A percentile compares a stretch with the other conserved stretches of the same genome.
phyloP scores from a whole-genome alignment of 2,888 invertebrate genomes.

The Cerastis rubricosa region DNA sequence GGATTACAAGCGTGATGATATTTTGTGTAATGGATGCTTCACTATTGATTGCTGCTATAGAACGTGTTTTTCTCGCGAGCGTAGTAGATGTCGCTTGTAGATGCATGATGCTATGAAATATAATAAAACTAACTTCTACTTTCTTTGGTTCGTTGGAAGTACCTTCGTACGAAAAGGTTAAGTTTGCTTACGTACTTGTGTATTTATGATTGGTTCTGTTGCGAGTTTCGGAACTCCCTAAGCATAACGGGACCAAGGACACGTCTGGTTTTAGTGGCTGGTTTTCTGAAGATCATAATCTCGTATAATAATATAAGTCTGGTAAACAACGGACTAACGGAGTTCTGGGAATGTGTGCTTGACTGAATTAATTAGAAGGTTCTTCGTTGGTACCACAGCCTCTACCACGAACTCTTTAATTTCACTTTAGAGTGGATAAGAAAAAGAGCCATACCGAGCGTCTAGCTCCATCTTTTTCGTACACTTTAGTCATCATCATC shows the following conservation, averaged over 20 bases:
- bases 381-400: not conserved
- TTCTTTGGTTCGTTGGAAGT: not conserved
- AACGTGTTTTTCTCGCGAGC: not conserved
- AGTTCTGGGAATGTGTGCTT: slow-evolving; percentile 7
- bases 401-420: not conserved
- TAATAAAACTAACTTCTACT: not conserved
- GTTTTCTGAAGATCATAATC: slow-evolving; percentile 19
- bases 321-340: slow-evolving; percentile 5
- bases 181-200: not conserved
- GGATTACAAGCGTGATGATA: too few species aligned
- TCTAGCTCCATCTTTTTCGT: not conserved
- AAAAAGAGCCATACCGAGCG: too few species aligned
- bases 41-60: not conserved
- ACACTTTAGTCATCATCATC: not conserved
- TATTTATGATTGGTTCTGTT: slow-evolving; percentile 3
- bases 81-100: not conserved
- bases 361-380: slow-evolving; percentile 18
- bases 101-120: not conserved
- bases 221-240: not conserved
- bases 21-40: not conserved
- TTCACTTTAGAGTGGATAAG: too few species aligned
- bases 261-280: slow-evolving; percentile 5
- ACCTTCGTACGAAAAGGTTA: not conserved
- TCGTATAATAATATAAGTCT: slow-evolving; percentile 8
- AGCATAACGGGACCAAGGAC: not conserved